A percentile compares a stretch with the other conserved stretches of the same genome.
Evolutionary conservation across 2,113 vertebrate species (phyloP).

Genomic region (Syngnathoides biaculeatus): DNA sequence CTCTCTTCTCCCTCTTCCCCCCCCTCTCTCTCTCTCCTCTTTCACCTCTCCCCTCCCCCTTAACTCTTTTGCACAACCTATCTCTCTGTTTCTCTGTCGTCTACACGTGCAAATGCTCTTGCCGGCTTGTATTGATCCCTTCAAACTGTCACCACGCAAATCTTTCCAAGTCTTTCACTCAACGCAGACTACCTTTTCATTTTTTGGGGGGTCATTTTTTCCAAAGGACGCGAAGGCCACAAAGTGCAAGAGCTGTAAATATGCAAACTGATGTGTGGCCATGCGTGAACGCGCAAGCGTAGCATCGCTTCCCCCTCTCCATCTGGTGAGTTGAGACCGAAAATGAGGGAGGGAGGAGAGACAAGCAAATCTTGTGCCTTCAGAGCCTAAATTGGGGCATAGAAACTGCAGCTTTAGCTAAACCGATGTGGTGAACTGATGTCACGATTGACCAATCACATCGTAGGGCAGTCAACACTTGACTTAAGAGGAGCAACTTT

Average conservation of each 20-base stretch:
- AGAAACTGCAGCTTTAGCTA: conserved; percentile 10
- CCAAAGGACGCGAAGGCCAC: conserved; percentile 14
- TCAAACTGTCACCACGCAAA: conserved; percentile 70
- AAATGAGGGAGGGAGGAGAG: conserved; percentile 10
- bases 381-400: conserved; percentile 1
- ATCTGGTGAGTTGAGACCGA: conserved; percentile 56
- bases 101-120: conserved; percentile 76
- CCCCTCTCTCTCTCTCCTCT: no score
- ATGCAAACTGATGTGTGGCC: conserved; percentile 61
- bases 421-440: conserved; percentile 18
- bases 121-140: conserved; percentile 73
- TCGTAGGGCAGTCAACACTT: conserved; percentile 8
- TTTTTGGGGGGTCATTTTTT: not conserved
- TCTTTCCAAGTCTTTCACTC: conserved; percentile 8
- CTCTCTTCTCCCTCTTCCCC: not conserved
- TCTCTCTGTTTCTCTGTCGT: conserved; percentile 36
- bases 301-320: conserved; percentile 59
- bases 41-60: not conserved
- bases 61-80: not conserved
- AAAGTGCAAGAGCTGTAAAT: conserved; percentile 51
- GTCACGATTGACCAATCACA: conserved; percentile 31
- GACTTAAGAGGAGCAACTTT: conserved; percentile 16
- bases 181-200: not conserved
- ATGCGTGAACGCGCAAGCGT: conserved; percentile 36
- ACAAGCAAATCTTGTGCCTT: conserved; percentile 1